Conservation (phyloP, 2,113 vertebrate species). For the Dendrocopos noguchii region DNA sequence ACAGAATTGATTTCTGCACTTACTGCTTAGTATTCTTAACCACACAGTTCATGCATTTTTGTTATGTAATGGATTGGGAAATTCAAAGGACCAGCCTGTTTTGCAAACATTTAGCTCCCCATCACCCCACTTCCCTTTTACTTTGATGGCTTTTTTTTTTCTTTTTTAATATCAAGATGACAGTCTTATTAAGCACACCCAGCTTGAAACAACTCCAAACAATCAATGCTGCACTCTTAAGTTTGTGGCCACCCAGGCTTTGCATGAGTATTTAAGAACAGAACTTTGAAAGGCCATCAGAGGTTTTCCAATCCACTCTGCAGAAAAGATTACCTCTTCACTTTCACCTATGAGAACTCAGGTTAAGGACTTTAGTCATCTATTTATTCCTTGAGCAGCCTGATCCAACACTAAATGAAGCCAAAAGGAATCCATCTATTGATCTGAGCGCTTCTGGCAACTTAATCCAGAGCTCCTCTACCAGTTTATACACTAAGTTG, state of each 20-base stretch:
- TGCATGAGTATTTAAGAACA: neutral
- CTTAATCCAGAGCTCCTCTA: neutral
- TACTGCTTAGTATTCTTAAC: constrained; percentile 58
- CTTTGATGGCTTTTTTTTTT: neutral
- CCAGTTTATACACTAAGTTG: neutral
- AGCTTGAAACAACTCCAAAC: neutral
- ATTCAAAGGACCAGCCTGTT: constrained; percentile 8
- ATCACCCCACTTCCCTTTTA: neutral
- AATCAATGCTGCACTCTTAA: neutral
- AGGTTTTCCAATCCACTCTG: constrained; percentile 37
- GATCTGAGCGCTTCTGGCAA: neutral
- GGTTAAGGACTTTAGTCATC: neutral
- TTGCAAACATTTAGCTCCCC: constrained; percentile 35
- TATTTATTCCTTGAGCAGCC: neutral
- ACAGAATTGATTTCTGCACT: constrained; percentile 67
- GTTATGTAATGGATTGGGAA: constrained; percentile 45
- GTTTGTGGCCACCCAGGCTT: neutral
- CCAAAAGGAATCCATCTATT: neutral
- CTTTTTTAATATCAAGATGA: constrained; percentile 4
- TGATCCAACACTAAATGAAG: constrained; percentile 24
- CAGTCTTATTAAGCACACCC: neutral
- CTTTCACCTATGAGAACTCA: neutral
- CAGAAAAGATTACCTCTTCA: constrained; percentile 27
- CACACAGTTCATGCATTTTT: constrained; percentile 34
- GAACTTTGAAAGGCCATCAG: constrained; percentile 14